These are phyloP conservation scores for Cyanoliseus patagonus DNA, from an alignment of 2,113 vertebrate species.

Conservation along the genomic window DNA sequence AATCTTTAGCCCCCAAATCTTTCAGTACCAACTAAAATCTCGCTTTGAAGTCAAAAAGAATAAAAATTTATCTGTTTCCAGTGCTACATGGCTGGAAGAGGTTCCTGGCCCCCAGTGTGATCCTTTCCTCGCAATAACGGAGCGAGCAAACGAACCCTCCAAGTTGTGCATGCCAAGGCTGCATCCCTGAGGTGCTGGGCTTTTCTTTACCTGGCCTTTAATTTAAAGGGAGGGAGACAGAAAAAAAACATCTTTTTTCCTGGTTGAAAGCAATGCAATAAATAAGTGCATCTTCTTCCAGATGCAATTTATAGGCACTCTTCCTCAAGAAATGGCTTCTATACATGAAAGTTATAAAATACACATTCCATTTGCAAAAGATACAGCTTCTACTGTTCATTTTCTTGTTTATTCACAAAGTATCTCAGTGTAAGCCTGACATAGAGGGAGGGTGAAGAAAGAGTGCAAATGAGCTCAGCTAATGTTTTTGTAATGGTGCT, in stretches of 20 bases:
- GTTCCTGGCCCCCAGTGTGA: background rate
- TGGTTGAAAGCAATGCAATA: background rate
- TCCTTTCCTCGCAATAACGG: background rate
- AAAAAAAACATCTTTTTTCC: background rate
- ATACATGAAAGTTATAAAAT: slow-evolving; percentile 22
- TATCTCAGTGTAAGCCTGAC: background rate
- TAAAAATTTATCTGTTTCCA: background rate
- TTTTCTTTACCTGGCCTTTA: background rate
- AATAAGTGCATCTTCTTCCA: slow-evolving; percentile 33
- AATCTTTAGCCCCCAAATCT: background rate
- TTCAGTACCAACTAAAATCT: background rate
- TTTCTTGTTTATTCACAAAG: background rate
- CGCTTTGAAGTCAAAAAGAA: background rate
- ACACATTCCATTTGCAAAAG: background rate
- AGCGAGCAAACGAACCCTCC: background rate
- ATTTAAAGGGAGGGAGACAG: slow-evolving; percentile 21
- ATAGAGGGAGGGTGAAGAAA: background rate
- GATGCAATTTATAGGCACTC: slow-evolving; percentile 39
- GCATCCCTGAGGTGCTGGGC: background rate
- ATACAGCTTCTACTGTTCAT: background rate
- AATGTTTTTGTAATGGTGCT: background rate
- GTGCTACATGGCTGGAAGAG: background rate
- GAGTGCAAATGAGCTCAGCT: background rate
- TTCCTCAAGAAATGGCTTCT: slow-evolving; percentile 54
- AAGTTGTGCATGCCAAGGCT: background rate